phyloP scores from a whole-genome alignment of 2,888 invertebrate species.

The Cyaniris semiargus region DNA sequence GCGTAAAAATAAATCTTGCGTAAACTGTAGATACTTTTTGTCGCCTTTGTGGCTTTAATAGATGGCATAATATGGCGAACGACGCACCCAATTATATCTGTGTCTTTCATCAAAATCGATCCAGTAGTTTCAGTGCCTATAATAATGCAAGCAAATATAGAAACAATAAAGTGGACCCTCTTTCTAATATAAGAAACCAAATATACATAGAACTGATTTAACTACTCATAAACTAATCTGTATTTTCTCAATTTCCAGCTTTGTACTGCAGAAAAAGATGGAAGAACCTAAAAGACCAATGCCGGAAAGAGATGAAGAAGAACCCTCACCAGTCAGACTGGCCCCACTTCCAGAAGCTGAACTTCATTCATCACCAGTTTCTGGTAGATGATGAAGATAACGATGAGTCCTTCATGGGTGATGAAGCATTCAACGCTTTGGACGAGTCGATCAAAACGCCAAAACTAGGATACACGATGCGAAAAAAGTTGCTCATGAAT shows the following conservation, averaged over 20 bases:
- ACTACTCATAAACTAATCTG: too few relatives aligned
- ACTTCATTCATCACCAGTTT: constrained; percentile 72
- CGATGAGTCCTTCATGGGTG: constrained; percentile 63
- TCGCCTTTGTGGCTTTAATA: too few relatives aligned
- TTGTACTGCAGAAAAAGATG: constrained; percentile 73
- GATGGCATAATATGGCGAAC: too few relatives aligned
- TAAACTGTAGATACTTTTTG: too few relatives aligned
- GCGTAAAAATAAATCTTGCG: too few relatives aligned
- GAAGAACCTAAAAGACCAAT: constrained; percentile 77
- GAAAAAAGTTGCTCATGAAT: constrained; percentile 70
- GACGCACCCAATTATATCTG: too few relatives aligned
- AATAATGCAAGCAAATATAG: too few relatives aligned
- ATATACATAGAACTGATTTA: too few relatives aligned
- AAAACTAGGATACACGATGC: constrained; percentile 71
- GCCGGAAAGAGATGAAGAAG: constrained; percentile 75
- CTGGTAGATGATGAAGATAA: constrained; percentile 69
- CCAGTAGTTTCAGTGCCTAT: too few relatives aligned
- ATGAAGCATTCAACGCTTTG: constrained; percentile 63
- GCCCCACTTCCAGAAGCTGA: constrained; percentile 69
- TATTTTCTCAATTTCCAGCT: constrained; percentile 53
- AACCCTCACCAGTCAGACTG: constrained; percentile 66
- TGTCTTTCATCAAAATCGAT: too few relatives aligned
- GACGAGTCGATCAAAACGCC: constrained; percentile 71
- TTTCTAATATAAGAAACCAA: too few relatives aligned
- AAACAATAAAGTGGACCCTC: too few relatives aligned